Conservation (phyloP, 2,113 vertebrate species). For the Arvicanthis niloticus region DNA sequence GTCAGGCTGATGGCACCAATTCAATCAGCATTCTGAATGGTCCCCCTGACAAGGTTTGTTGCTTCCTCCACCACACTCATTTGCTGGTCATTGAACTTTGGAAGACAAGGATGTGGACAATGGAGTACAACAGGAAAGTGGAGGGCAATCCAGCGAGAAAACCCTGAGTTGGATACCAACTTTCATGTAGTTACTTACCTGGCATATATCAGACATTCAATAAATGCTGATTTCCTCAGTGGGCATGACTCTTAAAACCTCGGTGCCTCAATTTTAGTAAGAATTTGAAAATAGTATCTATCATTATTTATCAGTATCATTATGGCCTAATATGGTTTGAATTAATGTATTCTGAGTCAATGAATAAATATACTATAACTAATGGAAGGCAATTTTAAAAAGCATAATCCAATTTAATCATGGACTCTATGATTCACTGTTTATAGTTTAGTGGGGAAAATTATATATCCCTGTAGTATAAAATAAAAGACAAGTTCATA, state of each 20-base stretch:
- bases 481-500: conserved; percentile 38
- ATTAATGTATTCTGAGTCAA: conserved; percentile 16
- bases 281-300: conserved; percentile 26
- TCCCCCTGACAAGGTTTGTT: background rate
- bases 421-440: background rate
- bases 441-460: conserved; percentile 14
- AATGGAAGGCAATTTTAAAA: conserved; percentile 51
- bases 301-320: conserved; percentile 38
- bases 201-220: conserved; percentile 1
- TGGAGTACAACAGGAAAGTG: background rate
- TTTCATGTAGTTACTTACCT: background rate
- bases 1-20: background rate
- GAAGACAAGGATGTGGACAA: background rate
- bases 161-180: background rate
- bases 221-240: conserved; percentile 34
- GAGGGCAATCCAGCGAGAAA: background rate
- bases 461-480: background rate
- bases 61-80: background rate
- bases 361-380: conserved; percentile 13
- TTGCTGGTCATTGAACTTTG: background rate
- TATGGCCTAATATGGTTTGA: background rate
- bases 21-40: background rate
- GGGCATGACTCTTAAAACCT: background rate
- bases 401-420: conserved; percentile 6
- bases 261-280: background rate